Conservation (phyloP, 2,797 vertebrate species). For the Hippoglossus hippoglossus region DNA sequence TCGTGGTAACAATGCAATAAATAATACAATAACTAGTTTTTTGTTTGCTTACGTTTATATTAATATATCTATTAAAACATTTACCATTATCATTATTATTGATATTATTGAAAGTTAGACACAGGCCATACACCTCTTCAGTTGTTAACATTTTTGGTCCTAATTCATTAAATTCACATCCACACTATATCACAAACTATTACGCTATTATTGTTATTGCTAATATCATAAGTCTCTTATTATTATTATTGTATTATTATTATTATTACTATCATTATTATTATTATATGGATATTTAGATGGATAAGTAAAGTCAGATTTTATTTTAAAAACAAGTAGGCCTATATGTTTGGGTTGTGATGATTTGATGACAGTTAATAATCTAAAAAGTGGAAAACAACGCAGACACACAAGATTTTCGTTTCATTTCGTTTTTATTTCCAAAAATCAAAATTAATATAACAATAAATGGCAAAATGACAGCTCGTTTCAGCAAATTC, state of each 20-base stretch:
- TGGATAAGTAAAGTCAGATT: neutral
- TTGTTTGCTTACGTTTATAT: no score
- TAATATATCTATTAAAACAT: no score
- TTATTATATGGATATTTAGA: neutral
- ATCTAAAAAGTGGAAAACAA: constrained; percentile 7
- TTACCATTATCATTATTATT: neutral
- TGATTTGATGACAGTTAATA: neutral
- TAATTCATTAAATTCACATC: neutral
- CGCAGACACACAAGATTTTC: constrained; percentile 31
- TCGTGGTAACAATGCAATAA: no score
- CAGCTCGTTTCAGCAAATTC: constrained; percentile 83
- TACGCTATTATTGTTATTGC: no score
- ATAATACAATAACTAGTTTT: no score
- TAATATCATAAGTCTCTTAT: neutral
- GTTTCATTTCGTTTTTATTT: constrained; percentile 77
- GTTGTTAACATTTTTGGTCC: neutral
- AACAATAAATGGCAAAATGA: constrained; percentile 88
- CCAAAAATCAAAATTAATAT: constrained; percentile 84
- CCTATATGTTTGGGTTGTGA: no score
- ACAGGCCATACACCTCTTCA: neutral
- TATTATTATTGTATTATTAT: neutral
- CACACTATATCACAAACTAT: neutral
- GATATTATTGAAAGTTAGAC: neutral
- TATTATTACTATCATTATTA: constrained; percentile 1
- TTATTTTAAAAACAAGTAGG: no score